Base-by-base conservation (phyloP, 1,140 invertebrate species). In the Drosophila parvula region DNA sequence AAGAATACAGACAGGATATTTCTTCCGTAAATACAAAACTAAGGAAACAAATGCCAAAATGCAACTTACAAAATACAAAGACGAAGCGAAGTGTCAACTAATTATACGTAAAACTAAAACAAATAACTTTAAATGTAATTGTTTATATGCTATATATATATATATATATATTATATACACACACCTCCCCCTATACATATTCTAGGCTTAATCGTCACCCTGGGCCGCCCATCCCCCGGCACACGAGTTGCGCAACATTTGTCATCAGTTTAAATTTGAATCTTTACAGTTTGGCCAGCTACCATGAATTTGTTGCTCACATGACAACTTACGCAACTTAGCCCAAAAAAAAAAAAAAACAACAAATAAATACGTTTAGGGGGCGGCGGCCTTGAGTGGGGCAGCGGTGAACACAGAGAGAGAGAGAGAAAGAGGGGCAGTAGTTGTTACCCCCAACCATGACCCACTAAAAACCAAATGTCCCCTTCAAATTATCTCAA, bases 71-170 rank as follows among this genome's bases (percentile, higher is more conserved):
- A 32, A 60, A 77, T 40, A 44, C 69, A 67, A 65, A 45, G 27
- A 53, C 65, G 65, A 69, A 69, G 62, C 63, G 55, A 78, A 78
- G 75, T 50, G 69, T 74, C 80, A 83, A 83, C 80, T 82, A 83
- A 83, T 77, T 83, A 83, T 88, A 88, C 83, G 83, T 88, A 88
- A 88, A 83, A 79, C 70, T 73, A 61, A 88, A 81, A 74, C 78
- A 82, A 88, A 89, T 88, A 88, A 89, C 78, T 80, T 84, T 88
- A 89, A 89, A 80, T 88, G 63, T 78, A 89, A 88, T 89, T 89
- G 80, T 84, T 89, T 88, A 88, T 78, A 84, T 74, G 65, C 76
- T 63, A 63, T 63, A 61, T 53, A 38, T 38, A 74, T 60, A 70
- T 36, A 74, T 44, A 75, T 36, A 79, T 50, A 67, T 62, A 62